Evolutionary conservation across 2,888 invertebrate species (phyloP).

Genomic region (Leptothorax acervorum): DNA sequence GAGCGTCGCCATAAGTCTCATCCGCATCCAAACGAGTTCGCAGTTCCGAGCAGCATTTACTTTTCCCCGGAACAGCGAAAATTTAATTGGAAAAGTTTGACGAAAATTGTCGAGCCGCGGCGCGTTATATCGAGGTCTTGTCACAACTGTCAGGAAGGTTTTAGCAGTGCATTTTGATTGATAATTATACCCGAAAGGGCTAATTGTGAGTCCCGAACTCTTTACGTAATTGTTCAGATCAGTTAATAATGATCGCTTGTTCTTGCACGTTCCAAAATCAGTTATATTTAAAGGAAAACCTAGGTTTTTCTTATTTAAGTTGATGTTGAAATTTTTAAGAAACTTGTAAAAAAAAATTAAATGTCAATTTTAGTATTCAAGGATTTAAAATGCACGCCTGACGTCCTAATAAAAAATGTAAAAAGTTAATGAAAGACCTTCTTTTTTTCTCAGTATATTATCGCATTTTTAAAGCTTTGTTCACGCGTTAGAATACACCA

Average conservation of each 20-base stretch:
- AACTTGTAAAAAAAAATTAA: not conserved
- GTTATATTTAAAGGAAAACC: not conserved
- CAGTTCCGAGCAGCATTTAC: slow-evolving; percentile 42
- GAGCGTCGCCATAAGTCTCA: slow-evolving; percentile 46
- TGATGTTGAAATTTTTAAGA: not conserved
- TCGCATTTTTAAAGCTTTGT: too few species aligned
- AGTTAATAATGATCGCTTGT: not conserved
- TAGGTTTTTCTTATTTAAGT: not conserved
- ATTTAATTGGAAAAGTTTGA: slow-evolving; percentile 78
- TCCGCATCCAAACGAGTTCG: slow-evolving; percentile 51
- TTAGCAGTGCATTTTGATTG: slow-evolving; percentile 21
- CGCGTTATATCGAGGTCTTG: slow-evolving; percentile 49
- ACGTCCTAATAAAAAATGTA: not conserved
- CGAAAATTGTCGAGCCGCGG: slow-evolving; percentile 29
- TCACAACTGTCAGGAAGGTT: slow-evolving; percentile 45
- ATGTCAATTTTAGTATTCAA: not conserved
- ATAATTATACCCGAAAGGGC: slow-evolving; percentile 44
- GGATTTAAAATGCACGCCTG: not conserved
- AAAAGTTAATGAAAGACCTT: not conserved
- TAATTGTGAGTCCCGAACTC: not conserved
- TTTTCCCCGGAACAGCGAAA: slow-evolving; percentile 54
- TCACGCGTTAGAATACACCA: not conserved
- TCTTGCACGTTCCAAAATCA: not conserved
- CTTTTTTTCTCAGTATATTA: not conserved
- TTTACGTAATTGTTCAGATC: not conserved